phyloP scores from a whole-genome alignment of 2,888 invertebrate genomes.

The Dichetophora obliterata region DNA sequence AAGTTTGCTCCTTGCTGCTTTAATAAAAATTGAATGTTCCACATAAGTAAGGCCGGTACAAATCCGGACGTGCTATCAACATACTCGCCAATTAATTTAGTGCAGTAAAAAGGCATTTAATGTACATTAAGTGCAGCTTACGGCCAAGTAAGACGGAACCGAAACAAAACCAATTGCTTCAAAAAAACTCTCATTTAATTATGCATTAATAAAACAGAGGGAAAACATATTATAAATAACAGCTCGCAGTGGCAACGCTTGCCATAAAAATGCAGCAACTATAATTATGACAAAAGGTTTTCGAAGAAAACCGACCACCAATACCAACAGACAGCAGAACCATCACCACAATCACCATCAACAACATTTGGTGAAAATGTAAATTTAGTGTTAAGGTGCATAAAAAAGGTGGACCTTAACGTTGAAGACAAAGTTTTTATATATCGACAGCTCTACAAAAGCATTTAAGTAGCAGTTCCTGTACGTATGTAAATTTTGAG shows the following conservation, averaged over 20 bases:
- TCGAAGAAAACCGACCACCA: neutral
- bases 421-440: neutral
- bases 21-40: neutral
- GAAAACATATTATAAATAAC: neutral
- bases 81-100: constrained; percentile 34
- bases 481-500: constrained; percentile 19
- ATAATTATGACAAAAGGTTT: constrained; percentile 12
- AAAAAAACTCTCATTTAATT: constrained; percentile 13
- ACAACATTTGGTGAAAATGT: constrained; percentile 48
- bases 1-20: neutral
- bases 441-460: neutral
- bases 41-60: neutral
- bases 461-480: neutral
- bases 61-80: constrained; percentile 27
- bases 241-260: constrained; percentile 19
- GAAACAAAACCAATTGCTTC: neutral
- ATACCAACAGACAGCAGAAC: neutral
- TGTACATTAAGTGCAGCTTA: constrained; percentile 13
- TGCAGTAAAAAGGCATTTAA: constrained; percentile 13
- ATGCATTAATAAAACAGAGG: constrained; percentile 19
- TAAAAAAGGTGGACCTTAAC: constrained; percentile 53
- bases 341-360: constrained; percentile 4
- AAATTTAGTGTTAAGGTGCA: constrained; percentile 56
- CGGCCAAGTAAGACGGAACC: neutral
- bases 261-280: neutral